Evolutionary conservation across 2,113 vertebrate genomes (phyloP).

Genomic region (Tachysurus fulvidraco): DNA sequence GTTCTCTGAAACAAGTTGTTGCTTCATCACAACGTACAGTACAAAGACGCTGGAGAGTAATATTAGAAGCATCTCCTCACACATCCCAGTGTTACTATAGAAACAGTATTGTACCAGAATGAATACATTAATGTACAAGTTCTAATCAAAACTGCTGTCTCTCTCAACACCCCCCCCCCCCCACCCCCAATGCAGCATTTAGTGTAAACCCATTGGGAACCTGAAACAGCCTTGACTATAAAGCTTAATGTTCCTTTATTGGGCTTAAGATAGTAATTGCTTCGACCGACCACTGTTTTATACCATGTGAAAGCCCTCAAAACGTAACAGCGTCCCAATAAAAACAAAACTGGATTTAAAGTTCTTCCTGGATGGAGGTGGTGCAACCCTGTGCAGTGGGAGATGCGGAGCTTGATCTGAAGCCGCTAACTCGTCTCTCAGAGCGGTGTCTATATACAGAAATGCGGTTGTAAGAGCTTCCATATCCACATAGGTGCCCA

Average conservation of each 20-base stretch:
- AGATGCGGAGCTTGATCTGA: constrained; percentile 61
- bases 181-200: background rate
- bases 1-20: too few relatives aligned
- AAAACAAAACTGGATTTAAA: background rate
- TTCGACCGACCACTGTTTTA: background rate
- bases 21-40: too few relatives aligned
- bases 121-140: background rate
- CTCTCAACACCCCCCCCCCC: too few relatives aligned
- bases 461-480: constrained; percentile 57
- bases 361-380: background rate
- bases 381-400: constrained; percentile 35
- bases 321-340: background rate
- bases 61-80: background rate
- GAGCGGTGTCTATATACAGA: constrained; percentile 70
- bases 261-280: constrained; percentile 4
- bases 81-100: background rate
- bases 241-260: constrained; percentile 25
- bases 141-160: background rate
- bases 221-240: background rate
- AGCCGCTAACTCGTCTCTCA: constrained; percentile 63
- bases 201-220: background rate
- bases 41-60: background rate
- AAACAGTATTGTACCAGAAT: background rate
- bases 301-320: background rate
- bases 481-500: constrained; percentile 70